Evolutionary conservation across 2,113 vertebrate species (phyloP).

Genomic region (Rhea pennata): DNA sequence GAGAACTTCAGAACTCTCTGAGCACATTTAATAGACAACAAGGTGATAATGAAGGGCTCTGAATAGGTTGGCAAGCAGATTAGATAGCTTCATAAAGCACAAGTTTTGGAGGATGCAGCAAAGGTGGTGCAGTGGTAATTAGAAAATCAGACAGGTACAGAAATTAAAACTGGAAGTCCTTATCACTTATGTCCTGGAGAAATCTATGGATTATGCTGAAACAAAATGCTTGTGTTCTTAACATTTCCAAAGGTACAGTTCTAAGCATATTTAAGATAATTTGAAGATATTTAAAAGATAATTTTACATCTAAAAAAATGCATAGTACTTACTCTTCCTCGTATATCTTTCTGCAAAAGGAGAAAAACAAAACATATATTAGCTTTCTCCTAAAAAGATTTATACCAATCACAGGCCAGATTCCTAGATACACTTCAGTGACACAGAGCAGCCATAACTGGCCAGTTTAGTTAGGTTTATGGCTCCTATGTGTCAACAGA

Average conservation of each 20-base stretch:
- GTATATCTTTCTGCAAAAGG: constrained; percentile 89
- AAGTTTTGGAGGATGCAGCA: not conserved
- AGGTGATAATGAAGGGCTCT: not conserved
- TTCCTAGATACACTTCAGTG: not conserved
- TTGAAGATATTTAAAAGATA: not conserved
- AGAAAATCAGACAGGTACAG: not conserved
- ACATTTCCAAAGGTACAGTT: not conserved
- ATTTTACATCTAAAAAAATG: constrained; percentile 5
- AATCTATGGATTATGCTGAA: not conserved
- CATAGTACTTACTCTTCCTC: constrained; percentile 90
- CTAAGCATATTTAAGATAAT: not conserved
- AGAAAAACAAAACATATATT: constrained; percentile 47
- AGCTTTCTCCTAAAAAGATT: constrained; percentile 10
- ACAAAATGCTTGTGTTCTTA: not conserved
- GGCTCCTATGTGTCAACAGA: not conserved
- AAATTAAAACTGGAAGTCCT: constrained; percentile 13
- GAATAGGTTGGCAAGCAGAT: not conserved
- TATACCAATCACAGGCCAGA: not conserved
- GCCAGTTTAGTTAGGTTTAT: not conserved
- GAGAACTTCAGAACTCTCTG: not conserved
- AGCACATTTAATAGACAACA: not conserved
- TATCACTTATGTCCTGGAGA: not conserved
- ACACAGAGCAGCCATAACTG: not conserved
- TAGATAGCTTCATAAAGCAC: not conserved
- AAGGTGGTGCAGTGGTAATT: not conserved